Evolutionary conservation across 2,888 invertebrate genomes (phyloP).

Genomic region (Phymatocera aterrima): DNA sequence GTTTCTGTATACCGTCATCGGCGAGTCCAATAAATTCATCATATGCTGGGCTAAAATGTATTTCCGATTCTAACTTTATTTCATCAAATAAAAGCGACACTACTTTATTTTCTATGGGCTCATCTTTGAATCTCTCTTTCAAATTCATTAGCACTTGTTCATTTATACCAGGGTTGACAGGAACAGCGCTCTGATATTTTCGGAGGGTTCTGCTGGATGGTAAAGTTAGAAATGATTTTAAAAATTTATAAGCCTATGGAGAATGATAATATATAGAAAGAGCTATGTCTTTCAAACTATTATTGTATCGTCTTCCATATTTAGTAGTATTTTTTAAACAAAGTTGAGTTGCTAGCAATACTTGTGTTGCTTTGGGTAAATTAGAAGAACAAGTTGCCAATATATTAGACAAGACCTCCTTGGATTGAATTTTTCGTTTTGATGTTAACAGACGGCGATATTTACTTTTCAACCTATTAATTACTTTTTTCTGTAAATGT

Average conservation of each 20-base stretch:
- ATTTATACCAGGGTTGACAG: neutral
- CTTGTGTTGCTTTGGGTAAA: too few relatives aligned
- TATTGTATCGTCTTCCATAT: too few relatives aligned
- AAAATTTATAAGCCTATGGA: too few relatives aligned
- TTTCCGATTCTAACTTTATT: neutral
- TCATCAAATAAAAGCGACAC: constrained; percentile 14
- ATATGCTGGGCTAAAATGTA: neutral
- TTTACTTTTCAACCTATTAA: too few relatives aligned
- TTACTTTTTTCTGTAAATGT: too few relatives aligned
- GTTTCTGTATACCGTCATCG: neutral
- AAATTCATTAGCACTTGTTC: neutral
- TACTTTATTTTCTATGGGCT: neutral
- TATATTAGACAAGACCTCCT: neutral
- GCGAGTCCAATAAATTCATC: constrained; percentile 3
- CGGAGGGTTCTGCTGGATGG: constrained; percentile 31
- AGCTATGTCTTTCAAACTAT: too few relatives aligned
- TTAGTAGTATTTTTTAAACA: too few relatives aligned
- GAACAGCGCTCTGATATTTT: neutral
- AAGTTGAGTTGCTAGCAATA: too few relatives aligned
- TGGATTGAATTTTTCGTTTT: neutral
- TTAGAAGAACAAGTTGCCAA: neutral
- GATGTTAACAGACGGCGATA: too few relatives aligned
- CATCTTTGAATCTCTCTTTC: too few relatives aligned
- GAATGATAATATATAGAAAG: too few relatives aligned
- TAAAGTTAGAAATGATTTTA: constrained; percentile 31